A percentile compares a stretch with the other conserved stretches of the same genome.
Conservation (phyloP, 2,888 invertebrate species). For the Tricholauxania praeusta region DNA sequence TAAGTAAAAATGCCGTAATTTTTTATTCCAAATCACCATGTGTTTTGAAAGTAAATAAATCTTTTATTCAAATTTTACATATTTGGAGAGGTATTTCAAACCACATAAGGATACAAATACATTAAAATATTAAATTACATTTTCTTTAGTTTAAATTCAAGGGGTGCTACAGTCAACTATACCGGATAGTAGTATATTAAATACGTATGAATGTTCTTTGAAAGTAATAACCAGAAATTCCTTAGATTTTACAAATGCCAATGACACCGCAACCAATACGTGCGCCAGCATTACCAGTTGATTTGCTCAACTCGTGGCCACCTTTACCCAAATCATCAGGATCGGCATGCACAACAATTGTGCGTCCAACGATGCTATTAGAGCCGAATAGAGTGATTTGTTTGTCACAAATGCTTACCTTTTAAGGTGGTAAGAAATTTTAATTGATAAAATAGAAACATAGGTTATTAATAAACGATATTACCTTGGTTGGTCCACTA, state of each 20-base stretch:
- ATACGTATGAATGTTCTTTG: no score
- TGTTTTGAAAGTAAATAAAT: no score
- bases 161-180: no score
- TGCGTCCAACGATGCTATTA: slow-evolving; percentile 85
- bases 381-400: slow-evolving; percentile 77
- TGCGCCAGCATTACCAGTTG: slow-evolving; percentile 93
- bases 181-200: no score
- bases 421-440: slow-evolving; percentile 16
- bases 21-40: no score
- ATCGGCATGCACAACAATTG: slow-evolving; percentile 92
- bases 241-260: slow-evolving; percentile 65
- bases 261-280: slow-evolving; percentile 70
- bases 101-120: no score
- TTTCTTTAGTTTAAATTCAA: no score
- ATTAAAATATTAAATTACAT: no score
- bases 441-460: background rate
- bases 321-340: slow-evolving; percentile 94
- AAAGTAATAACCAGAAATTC: no score
- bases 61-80: no score
- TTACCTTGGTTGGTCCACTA: slow-evolving; percentile 75
- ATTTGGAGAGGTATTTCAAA: no score
- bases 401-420: slow-evolving; percentile 74
- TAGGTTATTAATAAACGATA: background rate
- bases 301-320: slow-evolving; percentile 91
- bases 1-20: no score